Evolutionary conservation across 2,888 invertebrate genomes (phyloP).

Genomic region (Epinotia demarniana): DNA sequence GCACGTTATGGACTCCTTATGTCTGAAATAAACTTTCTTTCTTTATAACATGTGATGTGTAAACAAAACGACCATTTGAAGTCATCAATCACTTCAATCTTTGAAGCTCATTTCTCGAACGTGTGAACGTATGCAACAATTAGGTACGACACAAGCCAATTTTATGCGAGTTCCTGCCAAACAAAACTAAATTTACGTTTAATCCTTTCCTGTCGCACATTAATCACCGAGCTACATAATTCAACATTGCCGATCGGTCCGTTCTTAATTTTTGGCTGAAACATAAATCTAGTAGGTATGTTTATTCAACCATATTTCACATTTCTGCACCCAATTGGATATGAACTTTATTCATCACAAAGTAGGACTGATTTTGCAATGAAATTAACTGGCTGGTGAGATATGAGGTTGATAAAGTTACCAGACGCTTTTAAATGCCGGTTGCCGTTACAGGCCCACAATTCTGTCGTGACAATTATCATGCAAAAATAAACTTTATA

Average conservation of each 20-base stretch:
- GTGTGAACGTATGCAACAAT: too few relatives aligned
- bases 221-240: constrained; percentile 24
- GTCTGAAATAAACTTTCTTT: too few relatives aligned
- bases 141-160: neutral
- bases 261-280: constrained; percentile 11
- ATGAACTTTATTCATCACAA: neutral
- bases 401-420: constrained; percentile 10
- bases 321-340: neutral
- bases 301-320: constrained; percentile 5
- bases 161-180: neutral
- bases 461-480: neutral
- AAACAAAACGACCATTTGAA: too few relatives aligned
- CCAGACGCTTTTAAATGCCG: neutral
- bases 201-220: constrained; percentile 16
- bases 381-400: neutral
- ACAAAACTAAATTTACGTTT: constrained; percentile 10
- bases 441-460: neutral
- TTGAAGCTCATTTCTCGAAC: too few relatives aligned
- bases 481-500: neutral
- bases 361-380: neutral
- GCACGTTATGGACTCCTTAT: too few relatives aligned
- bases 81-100: too few relatives aligned
- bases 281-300: constrained; percentile 6
- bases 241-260: constrained; percentile 14
- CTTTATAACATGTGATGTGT: too few relatives aligned